Base-by-base conservation (phyloP, 2,113 vertebrate genomes). In the Turnix velox region DNA sequence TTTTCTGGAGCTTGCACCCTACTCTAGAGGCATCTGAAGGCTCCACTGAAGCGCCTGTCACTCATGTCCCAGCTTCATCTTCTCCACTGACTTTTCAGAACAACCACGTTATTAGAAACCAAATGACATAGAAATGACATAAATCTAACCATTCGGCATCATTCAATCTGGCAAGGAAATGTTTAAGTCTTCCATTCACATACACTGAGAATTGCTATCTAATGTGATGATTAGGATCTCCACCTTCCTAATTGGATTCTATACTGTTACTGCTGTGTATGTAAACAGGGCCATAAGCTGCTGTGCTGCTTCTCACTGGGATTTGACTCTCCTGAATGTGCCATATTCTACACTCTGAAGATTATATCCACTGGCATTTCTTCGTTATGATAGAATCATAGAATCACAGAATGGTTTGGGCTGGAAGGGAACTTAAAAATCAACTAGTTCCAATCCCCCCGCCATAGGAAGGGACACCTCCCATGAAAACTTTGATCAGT, bases 211-310 rank as follows among this genome's bases (percentile, higher is more conserved):
- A 92, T 27, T 27, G 58, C 57, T 62, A 65, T 46, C 63, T 95
- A 87, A 89, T 55, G 84, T 59, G 51, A 76, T 79, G 71, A 91
- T 86, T 82, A 71, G 1, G 0, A 93, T 90, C 90, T 88, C 68
- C 52, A 43, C 77, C 80, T 91, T 66, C 55, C 43, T 97, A 93
- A 96, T 25, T 95, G 87, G 92, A 94, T 92, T 88, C 52, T 76
- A 59, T 75, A 49, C 77, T 63, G 84, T 61, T 92, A 89, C 78
- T 90, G 73, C 91, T 81, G 87, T 92, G 72, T 55, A 61, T 68
- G 57, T 88, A 95, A 94, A 95, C 84, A 90, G 35, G 73, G 76
- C 84, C 87, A 59, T 28, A 33, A 22, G 67, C 84, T 92, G 18
- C 59, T 77, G 67, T 35, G 51, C 57, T 46, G 55, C 66, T 87